A percentile compares a stretch with the other conserved stretches of the same genome.
Evolutionary conservation across 2,797 vertebrate species (phyloP).

Genomic region (Tympanoctomys barrerae): DNA sequence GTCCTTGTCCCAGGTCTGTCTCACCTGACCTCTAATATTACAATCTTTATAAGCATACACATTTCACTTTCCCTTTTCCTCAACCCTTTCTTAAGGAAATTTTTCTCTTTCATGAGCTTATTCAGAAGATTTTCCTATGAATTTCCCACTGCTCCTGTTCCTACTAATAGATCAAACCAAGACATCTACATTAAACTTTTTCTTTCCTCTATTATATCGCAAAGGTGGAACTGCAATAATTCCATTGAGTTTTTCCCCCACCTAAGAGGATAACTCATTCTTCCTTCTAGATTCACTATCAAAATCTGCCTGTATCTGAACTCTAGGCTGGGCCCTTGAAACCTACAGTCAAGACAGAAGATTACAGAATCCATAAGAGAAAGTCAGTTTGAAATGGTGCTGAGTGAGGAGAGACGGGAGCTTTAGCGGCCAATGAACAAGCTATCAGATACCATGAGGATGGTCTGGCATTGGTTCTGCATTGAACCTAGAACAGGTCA

Average conservation of each 20-base stretch:
- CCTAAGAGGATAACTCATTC: not conserved
- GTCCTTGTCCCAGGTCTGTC: conserved; percentile 20
- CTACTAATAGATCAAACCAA: conserved; percentile 47
- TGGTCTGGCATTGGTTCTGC: not conserved
- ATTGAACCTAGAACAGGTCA: conserved; percentile 7
- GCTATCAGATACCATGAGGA: not conserved
- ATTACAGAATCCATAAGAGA: not conserved
- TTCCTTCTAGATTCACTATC: conserved; percentile 4
- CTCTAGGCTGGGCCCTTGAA: not conserved
- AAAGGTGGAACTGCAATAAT: not conserved
- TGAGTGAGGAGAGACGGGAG: not conserved
- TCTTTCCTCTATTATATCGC: conserved; percentile 51
- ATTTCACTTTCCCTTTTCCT: not conserved
- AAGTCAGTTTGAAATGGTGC: not conserved
- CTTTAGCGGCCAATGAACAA: not conserved
- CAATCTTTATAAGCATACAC: not conserved
- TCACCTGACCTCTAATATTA: not conserved
- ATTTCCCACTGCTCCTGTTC: not conserved
- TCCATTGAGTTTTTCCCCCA: conserved; percentile 28
- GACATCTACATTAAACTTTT: not conserved
- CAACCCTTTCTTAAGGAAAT: conserved; percentile 46
- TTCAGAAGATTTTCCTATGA: conserved; percentile 48
- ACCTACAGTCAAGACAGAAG: not conserved
- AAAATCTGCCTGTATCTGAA: conserved; percentile 35
- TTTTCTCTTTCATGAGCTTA: conserved; percentile 1